Base-by-base conservation (phyloP, 2,888 invertebrate species). In the Melinopterus prodromus region DNA sequence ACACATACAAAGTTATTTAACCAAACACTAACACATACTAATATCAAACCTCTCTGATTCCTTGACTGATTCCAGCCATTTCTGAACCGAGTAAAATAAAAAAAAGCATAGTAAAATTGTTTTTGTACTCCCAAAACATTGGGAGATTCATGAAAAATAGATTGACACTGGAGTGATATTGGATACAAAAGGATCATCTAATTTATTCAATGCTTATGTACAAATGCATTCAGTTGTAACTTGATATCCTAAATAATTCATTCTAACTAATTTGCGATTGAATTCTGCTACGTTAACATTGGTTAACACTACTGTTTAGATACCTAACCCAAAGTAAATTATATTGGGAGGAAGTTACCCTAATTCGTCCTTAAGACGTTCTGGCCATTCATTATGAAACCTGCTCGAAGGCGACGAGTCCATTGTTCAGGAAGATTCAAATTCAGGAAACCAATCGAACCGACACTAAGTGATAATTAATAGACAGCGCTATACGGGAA, bases 361-460 rank as follows among this genome's bases (percentile, higher is more conserved):
- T 26, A 26, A 26, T 26, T 53, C 53, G 12, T 9, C 2, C 53
- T 53, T 9, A 1, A 53, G 53, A 9, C 53, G 12, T 9, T 7
- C 12, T 53, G 53, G 12, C 7, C 53, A 53, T 53, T 53, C 53
- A 53, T 53, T 53, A 53, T 53, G 1, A 53, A 53, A 53, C 53
- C 53, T 12, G 12, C 53, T 53, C 53, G 53, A 9, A 12, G 53
- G 53, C 53, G 53, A 53, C 53, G 53, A 53, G 53, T 53, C 53
- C 7, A 53, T 53, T 53, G 53, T 53, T 53, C 53, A 53, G 12
- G 7, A 9, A 53, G 53, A 53, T 53, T 4, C 53, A 53, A 53
- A 53, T 53, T 53, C 53, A 53, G 53, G 53, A 53, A 53, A 53
- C 53, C 53, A 53, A 53, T 53, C 53, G 53, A 53, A 53, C 53